phyloP scores from a whole-genome alignment of 2,797 vertebrate species.

The Peromyscus attwateri region DNA sequence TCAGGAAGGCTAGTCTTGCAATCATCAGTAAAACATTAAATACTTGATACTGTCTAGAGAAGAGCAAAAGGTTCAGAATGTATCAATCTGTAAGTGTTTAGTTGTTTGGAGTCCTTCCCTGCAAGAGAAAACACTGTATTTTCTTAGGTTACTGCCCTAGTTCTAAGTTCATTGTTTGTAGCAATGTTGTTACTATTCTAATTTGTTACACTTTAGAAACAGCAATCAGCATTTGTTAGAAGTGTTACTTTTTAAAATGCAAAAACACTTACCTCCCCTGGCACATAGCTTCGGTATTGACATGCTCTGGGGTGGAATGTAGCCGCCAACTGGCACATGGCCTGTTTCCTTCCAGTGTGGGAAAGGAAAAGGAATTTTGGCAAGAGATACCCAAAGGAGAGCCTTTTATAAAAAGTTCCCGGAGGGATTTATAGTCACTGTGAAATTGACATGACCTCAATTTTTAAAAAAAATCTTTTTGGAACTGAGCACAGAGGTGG shows the following conservation, averaged over 20 bases:
- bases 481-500: slow-evolving; percentile 49
- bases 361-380: slow-evolving; percentile 81
- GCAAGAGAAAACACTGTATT: slow-evolving; percentile 56
- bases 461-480: slow-evolving; percentile 66
- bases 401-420: slow-evolving; percentile 74
- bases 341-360: slow-evolving; percentile 79
- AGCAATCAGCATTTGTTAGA: slow-evolving; percentile 31
- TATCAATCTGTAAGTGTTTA: slow-evolving; percentile 33
- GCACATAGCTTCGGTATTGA: slow-evolving; percentile 66
- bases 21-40: slow-evolving; percentile 31
- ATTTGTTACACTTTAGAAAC: slow-evolving; percentile 50
- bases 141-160: slow-evolving; percentile 38
- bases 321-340: slow-evolving; percentile 76
- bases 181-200: slow-evolving; percentile 47
- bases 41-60: not conserved
- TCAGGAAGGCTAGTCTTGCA: not conserved
- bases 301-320: slow-evolving; percentile 54
- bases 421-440: slow-evolving; percentile 71
- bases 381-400: slow-evolving; percentile 71
- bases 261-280: slow-evolving; percentile 66
- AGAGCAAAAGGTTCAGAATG: not conserved
- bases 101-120: slow-evolving; percentile 19
- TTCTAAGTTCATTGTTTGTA: slow-evolving; percentile 14
- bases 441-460: slow-evolving; percentile 75
- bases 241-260: slow-evolving; percentile 66